phyloP scores from a whole-genome alignment of 2,888 invertebrate species.

The Gymnoscelis rufifasciata region DNA sequence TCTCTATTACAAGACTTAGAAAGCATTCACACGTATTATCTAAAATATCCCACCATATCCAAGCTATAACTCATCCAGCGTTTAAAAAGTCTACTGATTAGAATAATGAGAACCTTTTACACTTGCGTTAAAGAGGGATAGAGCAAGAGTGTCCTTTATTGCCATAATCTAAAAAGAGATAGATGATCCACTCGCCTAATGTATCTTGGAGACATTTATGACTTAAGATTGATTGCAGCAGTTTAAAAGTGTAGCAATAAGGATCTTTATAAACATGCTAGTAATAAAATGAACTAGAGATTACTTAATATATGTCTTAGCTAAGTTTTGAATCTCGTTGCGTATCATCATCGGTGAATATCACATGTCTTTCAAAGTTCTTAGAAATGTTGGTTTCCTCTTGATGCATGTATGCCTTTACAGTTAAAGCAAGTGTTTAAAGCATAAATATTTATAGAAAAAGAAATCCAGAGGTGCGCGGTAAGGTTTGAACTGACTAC shows the following conservation, averaged over 20 bases:
- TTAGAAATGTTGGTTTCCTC: too few relatives aligned
- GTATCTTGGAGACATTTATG: conserved; percentile 42
- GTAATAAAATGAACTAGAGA: not conserved
- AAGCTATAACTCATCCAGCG: conserved; percentile 20
- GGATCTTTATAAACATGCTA: conserved; percentile 11
- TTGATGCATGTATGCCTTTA: too few relatives aligned
- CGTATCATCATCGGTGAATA: not conserved
- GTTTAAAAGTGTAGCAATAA: conserved; percentile 27
- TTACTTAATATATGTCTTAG: not conserved
- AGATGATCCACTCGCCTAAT: not conserved
- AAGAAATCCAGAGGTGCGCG: too few relatives aligned
- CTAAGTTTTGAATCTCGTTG: not conserved
- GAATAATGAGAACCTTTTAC: conserved; percentile 47
- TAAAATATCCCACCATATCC: conserved; percentile 4
- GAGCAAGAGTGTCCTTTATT: not conserved
- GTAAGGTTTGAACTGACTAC: too few relatives aligned
- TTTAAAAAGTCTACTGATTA: conserved; percentile 42
- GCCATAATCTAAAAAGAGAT: conserved; percentile 3
- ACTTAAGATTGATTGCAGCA: conserved; percentile 40
- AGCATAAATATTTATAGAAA: too few relatives aligned
- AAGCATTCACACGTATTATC: conserved; percentile 3
- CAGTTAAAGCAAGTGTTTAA: too few relatives aligned
- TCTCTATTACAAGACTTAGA: too few relatives aligned
- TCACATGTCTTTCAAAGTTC: too few relatives aligned
- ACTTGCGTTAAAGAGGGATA: conserved; percentile 33